phyloP scores from a whole-genome alignment of 2,797 vertebrate genomes.

The Mormyrops boulengeri region DNA sequence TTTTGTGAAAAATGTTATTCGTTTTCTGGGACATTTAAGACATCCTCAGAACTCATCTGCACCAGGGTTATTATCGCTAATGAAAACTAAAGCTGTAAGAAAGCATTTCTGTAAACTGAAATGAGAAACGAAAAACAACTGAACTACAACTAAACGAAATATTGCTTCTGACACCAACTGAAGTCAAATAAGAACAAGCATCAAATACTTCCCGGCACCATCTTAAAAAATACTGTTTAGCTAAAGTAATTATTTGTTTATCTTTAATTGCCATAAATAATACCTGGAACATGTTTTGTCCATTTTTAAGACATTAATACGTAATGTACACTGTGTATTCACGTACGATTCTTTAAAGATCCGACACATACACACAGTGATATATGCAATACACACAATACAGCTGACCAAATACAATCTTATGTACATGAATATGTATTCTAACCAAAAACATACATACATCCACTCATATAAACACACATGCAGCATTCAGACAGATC shows the following conservation, averaged over 20 bases:
- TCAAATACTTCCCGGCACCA: neutral
- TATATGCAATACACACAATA: neutral
- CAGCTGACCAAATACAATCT: neutral
- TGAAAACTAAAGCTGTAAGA: neutral
- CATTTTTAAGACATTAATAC: no score
- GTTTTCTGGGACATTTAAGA: neutral
- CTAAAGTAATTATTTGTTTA: neutral
- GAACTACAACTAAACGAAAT: neutral
- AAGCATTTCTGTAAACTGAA: neutral
- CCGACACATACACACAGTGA: neutral
- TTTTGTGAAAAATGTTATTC: neutral
- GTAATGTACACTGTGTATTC: no score
- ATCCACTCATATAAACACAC: neutral
- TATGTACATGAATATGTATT: neutral
- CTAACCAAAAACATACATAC: neutral
- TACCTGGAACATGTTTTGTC: no score
- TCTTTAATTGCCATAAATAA: neutral
- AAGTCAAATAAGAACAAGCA: neutral
- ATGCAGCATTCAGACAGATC: neutral
- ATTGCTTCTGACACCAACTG: neutral
- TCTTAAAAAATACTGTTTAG: neutral
- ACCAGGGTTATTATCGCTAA: neutral
- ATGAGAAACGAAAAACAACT: neutral
- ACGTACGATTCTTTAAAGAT: neutral
- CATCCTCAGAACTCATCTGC: neutral